These are phyloP conservation scores for Deroplatys truncata DNA, from an alignment of 2,888 invertebrate species.

Conservation along the genomic window DNA sequence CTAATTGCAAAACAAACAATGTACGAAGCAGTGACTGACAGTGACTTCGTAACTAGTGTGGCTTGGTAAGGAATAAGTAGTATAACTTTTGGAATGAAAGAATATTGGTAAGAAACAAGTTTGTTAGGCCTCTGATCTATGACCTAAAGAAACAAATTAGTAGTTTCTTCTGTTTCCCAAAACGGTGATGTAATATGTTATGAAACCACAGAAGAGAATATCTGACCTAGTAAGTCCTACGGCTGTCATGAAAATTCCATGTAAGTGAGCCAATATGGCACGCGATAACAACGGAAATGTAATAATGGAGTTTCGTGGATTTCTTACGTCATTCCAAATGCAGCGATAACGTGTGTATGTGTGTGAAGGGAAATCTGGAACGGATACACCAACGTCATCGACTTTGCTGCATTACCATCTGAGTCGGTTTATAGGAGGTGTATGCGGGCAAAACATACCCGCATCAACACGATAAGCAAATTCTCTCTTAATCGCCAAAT, in stretches of 20 bases:
- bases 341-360: neutral
- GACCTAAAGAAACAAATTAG: neutral
- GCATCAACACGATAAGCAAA: neutral
- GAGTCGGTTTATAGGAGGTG: neutral
- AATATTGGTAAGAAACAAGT: too few species aligned
- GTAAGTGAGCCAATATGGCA: neutral
- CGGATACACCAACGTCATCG: neutral
- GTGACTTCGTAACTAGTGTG: too few species aligned
- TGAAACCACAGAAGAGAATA: neutral
- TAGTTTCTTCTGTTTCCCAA: neutral
- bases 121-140: too few species aligned
- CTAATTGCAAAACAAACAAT: too few species aligned
- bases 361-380: neutral
- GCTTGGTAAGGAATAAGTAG: too few species aligned
- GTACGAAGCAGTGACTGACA: too few species aligned
- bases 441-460: neutral
- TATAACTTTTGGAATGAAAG: too few species aligned
- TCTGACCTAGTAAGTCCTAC: neutral
- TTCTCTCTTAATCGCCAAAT: neutral
- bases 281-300: neutral
- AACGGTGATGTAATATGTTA: neutral
- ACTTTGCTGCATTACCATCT: neutral
- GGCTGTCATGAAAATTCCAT: neutral
- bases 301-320: neutral
- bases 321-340: neutral